Base-by-base conservation (phyloP, 2,888 invertebrate genomes). In the Philopedon plagiatum region DNA sequence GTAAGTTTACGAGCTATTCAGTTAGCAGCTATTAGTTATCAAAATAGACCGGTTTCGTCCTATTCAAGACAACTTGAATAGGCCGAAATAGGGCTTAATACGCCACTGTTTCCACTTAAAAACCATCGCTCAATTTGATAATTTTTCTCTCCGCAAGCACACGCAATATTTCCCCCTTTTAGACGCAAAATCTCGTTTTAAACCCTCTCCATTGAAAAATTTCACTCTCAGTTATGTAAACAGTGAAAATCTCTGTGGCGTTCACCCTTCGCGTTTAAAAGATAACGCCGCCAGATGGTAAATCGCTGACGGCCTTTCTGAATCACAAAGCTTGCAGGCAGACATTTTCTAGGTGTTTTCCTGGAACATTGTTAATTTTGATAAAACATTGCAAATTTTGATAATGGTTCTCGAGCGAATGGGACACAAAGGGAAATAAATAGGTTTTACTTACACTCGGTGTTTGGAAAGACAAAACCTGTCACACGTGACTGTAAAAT, bases 281-380 rank as follows among this genome's bases (percentile, higher is more conserved):
- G 41, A 57, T 39, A 57, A 39, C 11, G 37, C 21, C 1, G 11
- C 29, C 18, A 18, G 19, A 34, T 56, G 9, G 21, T 66, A 66
- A 66, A 66, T 66, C 66, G 46, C 66, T 29, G 66, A 34, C 51
- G 13, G 46, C 46, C 34, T 49, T 49, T 46, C 49, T 58, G 37
- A 49, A 66, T 66, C 57, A 66, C 49, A 58, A 58, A 58, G 49
- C 46, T 37, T 32, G 15, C 19, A 23, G 4, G 23, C 23, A 13
- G 57, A 46, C 34, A 58, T 66, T 66, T 66, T 66, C 66, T 34
- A 58, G 49, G 49, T 58, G 58, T 58, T 66, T 66, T 49, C 13
- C 57, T 46, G 18, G 39, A 66, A 60, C 34, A 49, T 26, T 58
- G 46, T 23, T 46, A 44, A 49, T 8, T 21, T 26, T 46, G n/a